Percentiles rank a stretch among this genome's conserved stretches.
Evolutionary conservation across 2,888 invertebrate genomes (phyloP).

Genomic region (Platerodrilus igneus): DNA sequence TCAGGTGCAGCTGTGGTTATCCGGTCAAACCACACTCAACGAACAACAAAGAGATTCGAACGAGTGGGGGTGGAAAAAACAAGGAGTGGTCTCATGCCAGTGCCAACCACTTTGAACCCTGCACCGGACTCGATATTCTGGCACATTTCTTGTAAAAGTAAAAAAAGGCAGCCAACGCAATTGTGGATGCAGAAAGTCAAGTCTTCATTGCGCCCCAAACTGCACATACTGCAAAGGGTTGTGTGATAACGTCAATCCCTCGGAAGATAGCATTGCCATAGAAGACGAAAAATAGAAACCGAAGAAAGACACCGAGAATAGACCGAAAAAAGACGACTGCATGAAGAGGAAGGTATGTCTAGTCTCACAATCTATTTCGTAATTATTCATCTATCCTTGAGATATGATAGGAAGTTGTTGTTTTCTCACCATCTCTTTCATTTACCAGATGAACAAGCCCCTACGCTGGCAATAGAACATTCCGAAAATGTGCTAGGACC

Average conservation of each 20-base stretch:
- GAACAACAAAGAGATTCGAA: background rate
- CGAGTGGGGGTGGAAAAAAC: slow-evolving; percentile 6
- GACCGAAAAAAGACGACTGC: background rate
- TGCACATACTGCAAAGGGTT: slow-evolving; percentile 4
- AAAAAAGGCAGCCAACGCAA: slow-evolving; percentile 9
- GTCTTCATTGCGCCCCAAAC: slow-evolving; percentile 7
- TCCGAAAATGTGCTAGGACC: slow-evolving; percentile 5
- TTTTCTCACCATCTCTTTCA: slow-evolving; percentile 5
- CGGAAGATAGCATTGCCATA: slow-evolving; percentile 3
- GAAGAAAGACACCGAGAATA: slow-evolving; percentile 1
- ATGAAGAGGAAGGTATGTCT: slow-evolving; percentile 5
- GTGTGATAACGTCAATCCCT: background rate
- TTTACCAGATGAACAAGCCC: slow-evolving; percentile 8
- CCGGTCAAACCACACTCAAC: background rate
- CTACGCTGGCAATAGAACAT: slow-evolving; percentile 24
- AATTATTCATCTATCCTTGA: slow-evolving; percentile 1
- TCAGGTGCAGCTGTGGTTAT: background rate
- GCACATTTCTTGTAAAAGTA: slow-evolving; percentile 12
- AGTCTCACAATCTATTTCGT: slow-evolving; percentile 2
- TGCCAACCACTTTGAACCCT: slow-evolving; percentile 17
- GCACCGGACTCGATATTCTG: slow-evolving; percentile 13
- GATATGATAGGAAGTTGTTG: background rate
- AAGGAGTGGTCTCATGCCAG: slow-evolving; percentile 15
- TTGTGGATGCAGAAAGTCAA: slow-evolving; percentile 3
- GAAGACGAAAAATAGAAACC: slow-evolving; percentile 4